Evolutionary conservation across 2,113 vertebrate genomes (phyloP).

Genomic region (Dolichotis patagonum): DNA sequence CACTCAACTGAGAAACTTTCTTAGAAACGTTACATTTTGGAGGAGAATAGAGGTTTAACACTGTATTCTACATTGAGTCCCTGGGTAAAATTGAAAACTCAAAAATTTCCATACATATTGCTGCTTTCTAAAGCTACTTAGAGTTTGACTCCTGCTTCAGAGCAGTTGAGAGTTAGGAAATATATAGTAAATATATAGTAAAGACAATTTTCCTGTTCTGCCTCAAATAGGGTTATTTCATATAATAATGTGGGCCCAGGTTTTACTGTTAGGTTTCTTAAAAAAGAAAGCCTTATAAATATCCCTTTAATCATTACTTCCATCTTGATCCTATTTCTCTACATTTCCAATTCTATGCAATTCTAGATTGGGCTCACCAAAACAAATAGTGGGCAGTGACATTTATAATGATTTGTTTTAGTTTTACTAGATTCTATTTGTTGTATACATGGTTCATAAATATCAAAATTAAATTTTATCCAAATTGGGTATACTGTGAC

Average conservation of each 20-base stretch:
- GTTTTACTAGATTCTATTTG: slow-evolving; percentile 16
- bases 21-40: not conserved
- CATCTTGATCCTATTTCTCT: not conserved
- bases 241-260: not conserved
- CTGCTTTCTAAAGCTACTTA: not conserved
- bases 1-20: not conserved
- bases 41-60: not conserved
- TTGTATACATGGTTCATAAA: not conserved
- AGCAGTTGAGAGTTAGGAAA: not conserved
- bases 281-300: not conserved
- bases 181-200: not conserved
- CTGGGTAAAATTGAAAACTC: not conserved
- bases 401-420: slow-evolving; percentile 31
- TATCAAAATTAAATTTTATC: slow-evolving; percentile 33
- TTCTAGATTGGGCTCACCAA: slow-evolving; percentile 23
- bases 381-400: slow-evolving; percentile 34
- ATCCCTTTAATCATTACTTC: not conserved
- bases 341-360: not conserved
- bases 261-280: not conserved
- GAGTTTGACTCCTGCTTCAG: not conserved
- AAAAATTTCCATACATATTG: not conserved
- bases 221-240: not conserved
- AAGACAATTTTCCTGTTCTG: not conserved
- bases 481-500: not conserved
- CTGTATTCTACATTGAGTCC: not conserved